Percentiles rank a stretch among this genome's conserved stretches.
Conservation (phyloP, 1,140 invertebrate genomes). For the Pseudomyrmex sp. region DNA sequence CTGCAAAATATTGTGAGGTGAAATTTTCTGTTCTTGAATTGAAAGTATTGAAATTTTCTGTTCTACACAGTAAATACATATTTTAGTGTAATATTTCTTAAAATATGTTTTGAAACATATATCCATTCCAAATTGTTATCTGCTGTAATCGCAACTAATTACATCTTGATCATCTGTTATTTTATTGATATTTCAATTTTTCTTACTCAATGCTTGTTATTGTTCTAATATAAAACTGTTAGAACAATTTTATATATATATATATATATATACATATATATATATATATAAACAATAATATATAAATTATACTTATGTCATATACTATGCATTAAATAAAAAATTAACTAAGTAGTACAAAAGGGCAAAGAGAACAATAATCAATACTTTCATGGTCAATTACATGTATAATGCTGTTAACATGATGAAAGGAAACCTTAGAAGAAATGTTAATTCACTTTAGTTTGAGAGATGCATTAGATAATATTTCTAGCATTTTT, state of each 20-base stretch:
- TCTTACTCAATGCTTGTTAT: too few species aligned
- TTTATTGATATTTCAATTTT: too few species aligned
- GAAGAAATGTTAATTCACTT: slow-evolving; percentile 15
- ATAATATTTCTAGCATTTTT: slow-evolving; percentile 14
- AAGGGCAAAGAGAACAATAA: slow-evolving; percentile 56
- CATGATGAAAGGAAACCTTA: slow-evolving; percentile 73
- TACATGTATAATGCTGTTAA: slow-evolving; percentile 71
- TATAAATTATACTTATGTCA: too few species aligned
- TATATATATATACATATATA: background rate
- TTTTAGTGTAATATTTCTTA: background rate
- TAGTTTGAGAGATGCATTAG: background rate
- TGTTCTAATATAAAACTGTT: too few species aligned
- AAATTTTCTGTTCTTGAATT: background rate
- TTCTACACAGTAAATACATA: background rate
- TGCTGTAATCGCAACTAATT: too few species aligned
- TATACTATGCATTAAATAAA: background rate
- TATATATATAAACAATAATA: background rate
- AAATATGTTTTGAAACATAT: background rate
- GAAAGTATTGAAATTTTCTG: background rate
- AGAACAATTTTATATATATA: too few species aligned
- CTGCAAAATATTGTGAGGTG: too few species aligned
- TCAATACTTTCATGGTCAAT: slow-evolving; percentile 76
- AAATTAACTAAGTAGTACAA: background rate
- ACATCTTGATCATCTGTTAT: too few species aligned
- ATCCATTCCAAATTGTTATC: too few species aligned